These are phyloP conservation scores for Drosophila teissieri DNA, from an alignment of 1,140 invertebrate genomes.

Conservation along the genomic window DNA sequence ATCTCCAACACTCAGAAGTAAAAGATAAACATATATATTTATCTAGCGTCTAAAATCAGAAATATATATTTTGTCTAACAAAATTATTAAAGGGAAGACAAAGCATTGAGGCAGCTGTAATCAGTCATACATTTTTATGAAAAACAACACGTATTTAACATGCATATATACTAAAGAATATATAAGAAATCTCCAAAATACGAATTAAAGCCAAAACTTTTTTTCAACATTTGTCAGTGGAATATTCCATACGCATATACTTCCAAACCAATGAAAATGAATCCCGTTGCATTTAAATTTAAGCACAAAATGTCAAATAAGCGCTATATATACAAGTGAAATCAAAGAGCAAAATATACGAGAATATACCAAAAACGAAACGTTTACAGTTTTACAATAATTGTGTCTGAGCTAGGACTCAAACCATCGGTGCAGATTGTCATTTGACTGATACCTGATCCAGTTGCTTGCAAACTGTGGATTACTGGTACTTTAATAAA, in stretches of 20 bases:
- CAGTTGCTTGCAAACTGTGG: constrained; percentile 29
- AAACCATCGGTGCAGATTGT: background rate
- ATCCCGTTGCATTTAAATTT: constrained; percentile 74
- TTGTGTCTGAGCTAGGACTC: constrained; percentile 26
- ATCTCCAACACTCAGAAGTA: constrained; percentile 48
- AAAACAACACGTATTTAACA: constrained; percentile 60
- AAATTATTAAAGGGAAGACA: constrained; percentile 53
- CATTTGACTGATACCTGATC: background rate
- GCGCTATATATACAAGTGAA: constrained; percentile 53
- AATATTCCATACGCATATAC: constrained; percentile 32
- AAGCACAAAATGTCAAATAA: constrained; percentile 55
- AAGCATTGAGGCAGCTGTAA: constrained; percentile 54
- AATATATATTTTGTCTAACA: constrained; percentile 79
- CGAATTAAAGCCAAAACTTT: constrained; percentile 33
- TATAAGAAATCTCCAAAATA: constrained; percentile 40
- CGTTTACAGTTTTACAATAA: constrained; percentile 28
- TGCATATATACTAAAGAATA: constrained; percentile 36
- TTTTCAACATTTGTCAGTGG: constrained; percentile 17
- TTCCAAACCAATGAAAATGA: constrained; percentile 42
- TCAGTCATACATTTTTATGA: constrained; percentile 74
- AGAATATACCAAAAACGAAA: constrained; percentile 22
- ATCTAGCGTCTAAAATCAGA: constrained; percentile 52
- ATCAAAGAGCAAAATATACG: constrained; percentile 49
- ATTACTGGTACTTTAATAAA: background rate
- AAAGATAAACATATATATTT: constrained; percentile 44